Evolutionary conservation across 2,888 invertebrate species (phyloP), one percentile per base, ranked within the genome.

Genomic region (Orthonychiurus folsomi): DNA sequence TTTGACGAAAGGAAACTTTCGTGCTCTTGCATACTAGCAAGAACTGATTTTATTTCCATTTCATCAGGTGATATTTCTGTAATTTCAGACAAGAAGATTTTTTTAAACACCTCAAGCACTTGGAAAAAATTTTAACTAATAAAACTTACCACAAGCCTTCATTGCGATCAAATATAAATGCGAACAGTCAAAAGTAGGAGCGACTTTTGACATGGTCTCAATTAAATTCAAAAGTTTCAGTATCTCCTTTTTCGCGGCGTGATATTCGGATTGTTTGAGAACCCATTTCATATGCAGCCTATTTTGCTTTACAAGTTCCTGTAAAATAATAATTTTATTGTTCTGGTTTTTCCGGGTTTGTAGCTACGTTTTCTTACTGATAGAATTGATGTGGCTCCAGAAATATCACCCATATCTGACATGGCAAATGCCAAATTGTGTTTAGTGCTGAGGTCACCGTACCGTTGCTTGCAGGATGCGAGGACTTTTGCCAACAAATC

Each of bases 381-480:
- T 12, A 68, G 61, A n/a, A 57, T 27, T 47, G 47, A 53, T 12
- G 68, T 63, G 18, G 66, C 61, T 25, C 62, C 68, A 23, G 64
- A 63, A 12, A 65, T 47, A 52, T 68, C 61, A 18, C 68, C 68
- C 3, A 65, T 25, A 50, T 68, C 68, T 0, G 68, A 57, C 37
- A 50, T 62, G 1, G 66, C 65, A 20, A 66, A 54, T 9, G 66
- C 66, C 3, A 68, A 23, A 5, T 59, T 24, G 23, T 63, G 66
- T 53, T 66, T 66, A 1, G 66, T 60, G 20, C 63, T 63, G 0
- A 50, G 3, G 21, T 55, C 37, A 3, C 68, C 68, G 54, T 59
- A 62, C 0, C 53, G 26, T 9, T 2, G 9, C 1, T 24, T 18
- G 18, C 62, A 61, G 26, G 60, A 56, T 5, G 59, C 28, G 1